Evolutionary conservation across 1,140 invertebrate genomes (phyloP).

Genomic region (Thereuonema tuberculata): DNA sequence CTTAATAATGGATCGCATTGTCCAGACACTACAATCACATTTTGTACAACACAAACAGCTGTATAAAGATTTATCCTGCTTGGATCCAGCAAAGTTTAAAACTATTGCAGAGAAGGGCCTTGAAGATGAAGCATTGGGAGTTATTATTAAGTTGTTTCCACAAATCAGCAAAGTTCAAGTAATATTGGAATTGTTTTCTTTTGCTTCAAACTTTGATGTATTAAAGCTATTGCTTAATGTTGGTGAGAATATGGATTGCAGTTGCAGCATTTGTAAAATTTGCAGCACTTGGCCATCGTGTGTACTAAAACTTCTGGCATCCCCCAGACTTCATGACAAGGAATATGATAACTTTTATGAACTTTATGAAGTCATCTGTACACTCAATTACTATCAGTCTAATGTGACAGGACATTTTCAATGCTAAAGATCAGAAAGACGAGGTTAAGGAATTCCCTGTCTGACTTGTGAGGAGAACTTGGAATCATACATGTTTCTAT

Average conservation of each 20-base stretch:
- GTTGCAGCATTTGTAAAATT: neutral
- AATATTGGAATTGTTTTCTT: neutral
- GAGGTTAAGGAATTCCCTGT: neutral
- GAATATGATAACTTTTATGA: neutral
- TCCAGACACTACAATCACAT: neutral
- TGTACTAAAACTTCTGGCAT: neutral
- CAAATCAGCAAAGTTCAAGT: neutral
- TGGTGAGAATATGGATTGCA: neutral
- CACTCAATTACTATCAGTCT: neutral
- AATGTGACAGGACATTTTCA: neutral
- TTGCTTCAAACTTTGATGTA: neutral
- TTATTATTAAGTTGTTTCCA: neutral
- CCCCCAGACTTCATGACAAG: neutral
- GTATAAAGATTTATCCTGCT: too few species aligned
- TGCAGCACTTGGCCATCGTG: neutral
- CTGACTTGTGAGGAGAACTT: neutral
- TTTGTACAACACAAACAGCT: neutral
- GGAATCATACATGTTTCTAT: neutral
- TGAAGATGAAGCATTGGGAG: neutral
- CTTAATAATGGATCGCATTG: neutral
- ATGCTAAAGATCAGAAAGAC: too few species aligned
- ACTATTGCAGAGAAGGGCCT: neutral
- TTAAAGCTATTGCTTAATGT: neutral
- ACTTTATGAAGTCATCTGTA: neutral
- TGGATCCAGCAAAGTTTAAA: too few species aligned